A percentile compares a stretch with the other conserved stretches of the same genome.
phyloP scores from a whole-genome alignment of 2,888 invertebrate species.

The Nephrotoma appendiculata region DNA sequence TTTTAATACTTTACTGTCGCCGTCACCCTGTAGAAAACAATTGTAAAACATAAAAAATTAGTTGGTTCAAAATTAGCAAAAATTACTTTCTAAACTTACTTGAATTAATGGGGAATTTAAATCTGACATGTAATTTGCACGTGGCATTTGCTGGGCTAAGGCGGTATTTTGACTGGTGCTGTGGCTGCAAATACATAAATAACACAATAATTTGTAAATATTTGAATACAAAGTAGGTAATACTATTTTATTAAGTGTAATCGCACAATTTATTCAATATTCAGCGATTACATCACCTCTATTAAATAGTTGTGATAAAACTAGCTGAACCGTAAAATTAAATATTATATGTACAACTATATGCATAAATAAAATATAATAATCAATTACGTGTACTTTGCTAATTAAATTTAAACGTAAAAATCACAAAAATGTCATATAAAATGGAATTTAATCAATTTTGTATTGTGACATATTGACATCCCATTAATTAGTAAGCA shows the following conservation, averaged over 20 bases:
- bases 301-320: not conserved
- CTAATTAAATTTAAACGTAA: not conserved
- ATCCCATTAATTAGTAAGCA: not conserved
- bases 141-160: slow-evolving; percentile 27
- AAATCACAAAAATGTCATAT: not conserved
- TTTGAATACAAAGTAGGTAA: not conserved
- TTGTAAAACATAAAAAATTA: slow-evolving; percentile 2
- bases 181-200: not conserved
- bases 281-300: not conserved
- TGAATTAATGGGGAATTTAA: slow-evolving; percentile 75
- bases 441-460: not conserved
- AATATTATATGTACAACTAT: not conserved
- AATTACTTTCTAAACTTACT: slow-evolving; percentile 18
- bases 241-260: not conserved
- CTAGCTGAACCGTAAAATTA: not conserved
- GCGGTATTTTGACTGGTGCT: slow-evolving; percentile 26
- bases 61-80: not conserved
- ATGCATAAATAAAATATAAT: not conserved
- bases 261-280: not conserved
- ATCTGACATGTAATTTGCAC: slow-evolving; percentile 55
- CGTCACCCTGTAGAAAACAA: slow-evolving; percentile 61
- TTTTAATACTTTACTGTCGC: slow-evolving; percentile 85
- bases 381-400: not conserved
- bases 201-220: not conserved
- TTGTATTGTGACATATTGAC: not conserved